Percentiles rank a stretch among this genome's conserved stretches.
These are phyloP conservation scores for Erebia aethiops DNA, from an alignment of 2,888 invertebrate genomes.

Conservation along the genomic window DNA sequence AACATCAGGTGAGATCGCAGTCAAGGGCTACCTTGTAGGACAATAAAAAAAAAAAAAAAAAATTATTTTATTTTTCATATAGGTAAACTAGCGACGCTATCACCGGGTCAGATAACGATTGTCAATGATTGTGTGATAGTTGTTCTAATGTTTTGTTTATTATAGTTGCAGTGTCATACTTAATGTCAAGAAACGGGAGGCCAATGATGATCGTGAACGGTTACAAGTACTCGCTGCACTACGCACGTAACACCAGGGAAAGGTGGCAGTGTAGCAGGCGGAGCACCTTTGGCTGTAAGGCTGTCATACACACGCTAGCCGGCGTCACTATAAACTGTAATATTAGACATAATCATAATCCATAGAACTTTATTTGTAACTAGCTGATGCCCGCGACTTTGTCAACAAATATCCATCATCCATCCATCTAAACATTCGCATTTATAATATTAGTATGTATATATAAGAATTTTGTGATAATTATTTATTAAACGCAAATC, in stretches of 20 bases:
- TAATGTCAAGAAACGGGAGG: slow-evolving; percentile 54
- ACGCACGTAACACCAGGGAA: slow-evolving; percentile 54
- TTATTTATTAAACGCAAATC: too few relatives aligned
- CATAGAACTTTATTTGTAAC: slow-evolving; percentile 36
- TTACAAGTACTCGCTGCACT: slow-evolving; percentile 61
- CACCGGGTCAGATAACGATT: not conserved
- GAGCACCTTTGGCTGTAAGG: slow-evolving; percentile 65
- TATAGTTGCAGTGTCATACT: slow-evolving; percentile 50
- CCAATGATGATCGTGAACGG: slow-evolving; percentile 58
- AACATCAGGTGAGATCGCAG: too few relatives aligned
- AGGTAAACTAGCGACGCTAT: too few relatives aligned
- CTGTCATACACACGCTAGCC: slow-evolving; percentile 54
- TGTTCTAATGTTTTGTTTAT: slow-evolving; percentile 21
- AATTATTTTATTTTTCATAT: too few relatives aligned
- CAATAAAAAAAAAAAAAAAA: too few relatives aligned
- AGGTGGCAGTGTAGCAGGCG: slow-evolving; percentile 65
- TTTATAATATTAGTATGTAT: too few relatives aligned
- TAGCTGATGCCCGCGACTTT: not conserved
- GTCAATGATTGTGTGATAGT: not conserved
- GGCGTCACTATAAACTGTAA: slow-evolving; percentile 51
- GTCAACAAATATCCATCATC: too few relatives aligned
- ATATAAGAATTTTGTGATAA: too few relatives aligned
- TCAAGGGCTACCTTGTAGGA: too few relatives aligned
- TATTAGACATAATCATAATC: slow-evolving; percentile 55
- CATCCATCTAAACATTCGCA: too few relatives aligned